Evolutionary conservation across 2,113 vertebrate genomes (phyloP), one percentile per base, ranked within the genome.

Genomic region (Heteronetta atricapilla): DNA sequence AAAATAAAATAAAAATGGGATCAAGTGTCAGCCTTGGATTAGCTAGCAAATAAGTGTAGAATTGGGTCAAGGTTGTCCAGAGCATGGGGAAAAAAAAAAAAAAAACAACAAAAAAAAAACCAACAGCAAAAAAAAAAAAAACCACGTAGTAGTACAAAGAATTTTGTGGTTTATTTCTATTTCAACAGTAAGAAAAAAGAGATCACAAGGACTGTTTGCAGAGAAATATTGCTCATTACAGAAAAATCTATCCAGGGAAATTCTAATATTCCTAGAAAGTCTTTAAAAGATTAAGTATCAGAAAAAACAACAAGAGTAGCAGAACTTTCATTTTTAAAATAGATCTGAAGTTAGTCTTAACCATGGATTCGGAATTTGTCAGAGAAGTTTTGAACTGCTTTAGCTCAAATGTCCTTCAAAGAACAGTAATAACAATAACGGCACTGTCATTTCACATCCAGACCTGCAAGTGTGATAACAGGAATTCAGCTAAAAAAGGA

Each of bases 321-420:
- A 93, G 15, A 75, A 38, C 1, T 0, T 2, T 18, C 1, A 14
- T 25, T 46, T 80, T 66, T 62, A 38, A 3, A 73, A 5, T 13
- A 34, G 25, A 40, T 67, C 3, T 55, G 60, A 88, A 86, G 4
- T 36, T 75, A 38, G 7, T 79, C 26, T 36, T 95, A 90, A 73
- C 42, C 1, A 5, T 25, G 17, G 13, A 13, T 90, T 75, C 36
- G 12, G 79, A 82, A 86, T 89, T 86, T 74, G 25, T 55, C 73
- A 82, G 18, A 46, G n/a, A 50, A 81, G 7, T 82, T 90, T 92
- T 87, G 9, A 2, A 7, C 36, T 63, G 29, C 42, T 90, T 82
- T 89, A 85, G 48, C 78, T 94, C 33, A 79, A 90, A 94, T 72
- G 60, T 94, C 53, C 66, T 90, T 93, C 53, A 73, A 92, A 87